These are phyloP conservation scores for Moxostoma hubbsi DNA, from an alignment of 2,797 vertebrate genomes.

Conservation along the genomic window DNA sequence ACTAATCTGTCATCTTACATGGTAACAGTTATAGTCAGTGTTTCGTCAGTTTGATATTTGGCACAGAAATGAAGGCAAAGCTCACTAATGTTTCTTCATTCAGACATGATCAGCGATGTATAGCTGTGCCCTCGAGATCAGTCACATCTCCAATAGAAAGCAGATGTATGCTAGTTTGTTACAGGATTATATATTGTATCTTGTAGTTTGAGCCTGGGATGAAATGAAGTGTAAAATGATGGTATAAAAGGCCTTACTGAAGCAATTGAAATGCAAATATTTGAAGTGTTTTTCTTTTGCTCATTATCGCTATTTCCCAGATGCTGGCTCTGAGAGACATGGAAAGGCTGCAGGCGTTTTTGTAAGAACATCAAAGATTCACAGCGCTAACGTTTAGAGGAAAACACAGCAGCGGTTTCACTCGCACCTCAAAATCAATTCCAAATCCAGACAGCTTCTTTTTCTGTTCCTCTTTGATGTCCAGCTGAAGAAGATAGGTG, in stretches of 20 bases:
- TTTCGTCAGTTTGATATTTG: neutral
- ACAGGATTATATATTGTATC: neutral
- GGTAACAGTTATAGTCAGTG: neutral
- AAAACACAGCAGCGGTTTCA: neutral
- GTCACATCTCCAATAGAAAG: neutral
- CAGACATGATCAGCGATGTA: neutral
- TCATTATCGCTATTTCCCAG: neutral
- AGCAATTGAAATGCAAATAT: no score
- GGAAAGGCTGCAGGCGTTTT: no score
- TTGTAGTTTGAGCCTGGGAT: no score
- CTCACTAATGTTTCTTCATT: neutral
- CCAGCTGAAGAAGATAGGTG: constrained; percentile 96
- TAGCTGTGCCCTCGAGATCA: constrained; percentile 7
- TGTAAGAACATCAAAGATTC: neutral
- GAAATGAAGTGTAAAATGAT: no score
- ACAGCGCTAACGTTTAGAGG: neutral
- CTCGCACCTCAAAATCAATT: neutral
- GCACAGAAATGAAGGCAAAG: neutral
- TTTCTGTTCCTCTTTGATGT: constrained; percentile 25
- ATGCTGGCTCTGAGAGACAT: neutral
- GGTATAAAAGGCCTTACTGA: no score
- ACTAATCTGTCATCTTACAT: neutral
- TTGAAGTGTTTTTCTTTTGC: neutral
- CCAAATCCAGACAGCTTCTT: neutral
- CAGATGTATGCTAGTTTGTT: constrained; percentile 17